Evolutionary conservation across 2,113 vertebrate genomes (phyloP), one percentile per base, ranked within the genome.

Genomic region (Platycercus adscitus): DNA sequence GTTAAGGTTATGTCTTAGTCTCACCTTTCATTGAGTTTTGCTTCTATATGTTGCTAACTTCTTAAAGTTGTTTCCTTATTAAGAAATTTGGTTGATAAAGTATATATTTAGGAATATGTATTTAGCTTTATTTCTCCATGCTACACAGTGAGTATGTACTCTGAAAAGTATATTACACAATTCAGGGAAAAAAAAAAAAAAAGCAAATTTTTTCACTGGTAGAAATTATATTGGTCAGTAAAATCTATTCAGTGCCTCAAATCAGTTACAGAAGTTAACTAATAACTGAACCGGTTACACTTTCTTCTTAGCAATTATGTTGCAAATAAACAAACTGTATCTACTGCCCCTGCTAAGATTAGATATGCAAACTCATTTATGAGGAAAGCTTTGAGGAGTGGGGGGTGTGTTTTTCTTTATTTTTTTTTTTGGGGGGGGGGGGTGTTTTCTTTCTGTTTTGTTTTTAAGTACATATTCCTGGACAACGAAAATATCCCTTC

Each of bases 201-300:
- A 50, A 39, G 6, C 17, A 76, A 58, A 63, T 0, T 2, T 5
- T 61, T 58, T 58, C 13, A 13, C 4, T 64, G 12, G 5, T n/a
- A 24, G 65, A 90, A 86, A 72, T 61, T 63, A 11, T 47, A 39
- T 53, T 39, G 49, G 29, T 84, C 60, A 7, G 58, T 13, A 71
- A 81, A 52, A 46, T 49, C 29, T 6, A 26, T 6, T 6, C 23
- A 86, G 2, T 72, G 7, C 16, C 93, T 84, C 25, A 75, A 89
- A 33, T 76, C 16, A 52, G 69, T 53, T 68, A 37, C 41, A 81
- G 68, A 63, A 88, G 47, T 81, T 83, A 95, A 93, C 78, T 46
- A 37, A 96, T 80, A 95, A 93, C 73, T 46, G 43, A 96, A 65
- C 7, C 9, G 69, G 20, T 31, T 87, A 55, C 10, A 56, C 12